Base-by-base conservation (phyloP, 23 tunicate genomes). In the Halocynthia roretzi region DNA sequence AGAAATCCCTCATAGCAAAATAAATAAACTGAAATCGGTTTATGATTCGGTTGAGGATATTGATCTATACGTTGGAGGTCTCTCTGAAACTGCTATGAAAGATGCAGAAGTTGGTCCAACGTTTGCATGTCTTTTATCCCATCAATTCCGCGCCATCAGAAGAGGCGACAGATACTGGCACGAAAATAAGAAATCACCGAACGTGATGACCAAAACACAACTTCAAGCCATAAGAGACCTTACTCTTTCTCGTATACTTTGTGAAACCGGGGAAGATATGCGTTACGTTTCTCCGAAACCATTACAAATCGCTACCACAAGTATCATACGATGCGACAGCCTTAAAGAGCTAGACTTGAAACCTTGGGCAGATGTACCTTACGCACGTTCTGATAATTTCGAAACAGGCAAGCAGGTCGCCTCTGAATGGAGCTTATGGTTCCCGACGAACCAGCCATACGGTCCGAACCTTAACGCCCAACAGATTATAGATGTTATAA, bases 371-470 rank as follows among this genome's bases (percentile, higher is more conserved):
- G 56, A 50, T 8, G n/a, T 17, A 10, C 19, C 76, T 9, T 65
- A 65, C 19, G 10, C 19, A 40, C 9, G 31, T 15, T 20, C 22
- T 8, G 5, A 65, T 10, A 31, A 31, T 31, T 31, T 31, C 44
- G 44, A 31, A 31, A 11, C 70, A 67, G 44, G 44, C 44, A 31
- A 31, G 44, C 44, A 31, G 44, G 44, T 31, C 44, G 86, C 66
- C 53, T 56, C 73, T 7, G 88, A 80, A 80, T 93, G 93, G 93
- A 86, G 93, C 5, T 10, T 80, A 14, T 93, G 98, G 98, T 86
- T 93, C 69, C 86, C 88, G 10, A 60, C 93, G 19, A 64, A 68
- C 75, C 40, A 69, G 9, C 83, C 67, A 55, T 61, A 67, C 62
- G 87, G 66, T 19, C 18, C 55, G 40, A 49, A 17, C 14, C 64